Evolutionary conservation across 2,888 invertebrate species (phyloP).

Genomic region (Chalcis sispes): DNA sequence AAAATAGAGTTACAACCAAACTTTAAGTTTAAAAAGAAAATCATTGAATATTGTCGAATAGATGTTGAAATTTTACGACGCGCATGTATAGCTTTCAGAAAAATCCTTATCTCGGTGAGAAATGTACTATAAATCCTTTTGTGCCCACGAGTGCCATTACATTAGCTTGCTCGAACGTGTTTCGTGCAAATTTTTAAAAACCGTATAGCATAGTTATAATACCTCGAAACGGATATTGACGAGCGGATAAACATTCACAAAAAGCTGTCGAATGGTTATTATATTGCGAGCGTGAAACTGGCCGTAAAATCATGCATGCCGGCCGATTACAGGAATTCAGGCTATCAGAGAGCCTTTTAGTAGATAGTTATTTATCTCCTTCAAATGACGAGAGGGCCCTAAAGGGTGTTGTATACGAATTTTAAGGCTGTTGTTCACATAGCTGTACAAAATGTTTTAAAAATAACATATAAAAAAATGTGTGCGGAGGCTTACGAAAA

Average conservation of each 20-base stretch:
- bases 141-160: conserved; percentile 58
- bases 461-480: background rate
- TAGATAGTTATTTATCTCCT: conserved; percentile 9
- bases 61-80: conserved; percentile 59
- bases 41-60: conserved; percentile 58
- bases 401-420: background rate
- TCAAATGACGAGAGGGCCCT: background rate
- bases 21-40: conserved; percentile 39
- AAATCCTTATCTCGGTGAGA: conserved; percentile 54
- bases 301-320: conserved; percentile 31
- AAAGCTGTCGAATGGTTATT: conserved; percentile 59
- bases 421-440: background rate
- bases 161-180: conserved; percentile 60
- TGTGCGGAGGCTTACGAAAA: conserved; percentile 6
- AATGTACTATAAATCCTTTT: conserved; percentile 60
- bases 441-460: conserved; percentile 6
- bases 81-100: conserved; percentile 58
- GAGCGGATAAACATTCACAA: conserved; percentile 62
- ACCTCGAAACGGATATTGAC: conserved; percentile 63
- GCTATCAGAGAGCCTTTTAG: conserved; percentile 12
- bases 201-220: conserved; percentile 63
- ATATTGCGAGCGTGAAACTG: conserved; percentile 46
- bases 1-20: no score
- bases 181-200: conserved; percentile 61
- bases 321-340: conserved; percentile 26